Conservation (phyloP, 92 coral and sea anemone genomes). For the Phymanthus crucifer region DNA sequence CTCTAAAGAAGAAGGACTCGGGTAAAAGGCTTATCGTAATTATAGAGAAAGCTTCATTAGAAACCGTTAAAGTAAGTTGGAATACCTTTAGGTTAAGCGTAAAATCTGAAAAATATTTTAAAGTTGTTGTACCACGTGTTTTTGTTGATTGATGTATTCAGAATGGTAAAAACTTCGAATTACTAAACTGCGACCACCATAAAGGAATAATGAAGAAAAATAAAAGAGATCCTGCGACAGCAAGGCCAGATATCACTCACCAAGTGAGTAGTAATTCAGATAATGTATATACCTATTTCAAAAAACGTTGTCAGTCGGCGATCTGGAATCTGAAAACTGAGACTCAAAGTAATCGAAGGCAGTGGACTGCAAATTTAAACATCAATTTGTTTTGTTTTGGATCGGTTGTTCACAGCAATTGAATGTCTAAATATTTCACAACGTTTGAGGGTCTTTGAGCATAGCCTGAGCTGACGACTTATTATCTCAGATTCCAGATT, state of each 20-base stretch:
- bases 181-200: slow-evolving; percentile 92
- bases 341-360: no score
- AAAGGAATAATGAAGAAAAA: slow-evolving; percentile 87
- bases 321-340: no score
- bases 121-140: not conserved
- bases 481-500: no score
- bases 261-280: slow-evolving; percentile 53
- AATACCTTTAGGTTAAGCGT: not conserved
- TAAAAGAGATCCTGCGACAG: slow-evolving; percentile 78
- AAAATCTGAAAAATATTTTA: not conserved
- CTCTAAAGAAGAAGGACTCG: slow-evolving; percentile 88
- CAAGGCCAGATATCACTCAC: slow-evolving; percentile 96
- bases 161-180: slow-evolving; percentile 97
- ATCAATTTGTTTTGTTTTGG: no score
- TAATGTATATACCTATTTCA: not conserved
- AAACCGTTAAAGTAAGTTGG: slow-evolving; percentile 86
- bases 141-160: not conserved
- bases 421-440: no score
- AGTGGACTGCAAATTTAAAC: no score
- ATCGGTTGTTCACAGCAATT: no score
- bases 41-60: slow-evolving; percentile 90
- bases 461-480: no score
- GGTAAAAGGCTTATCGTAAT: slow-evolving; percentile 91
- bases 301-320: not conserved
- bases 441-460: no score